Base-by-base conservation (phyloP, 2,113 vertebrate genomes). In the Pterocles orientalis region DNA sequence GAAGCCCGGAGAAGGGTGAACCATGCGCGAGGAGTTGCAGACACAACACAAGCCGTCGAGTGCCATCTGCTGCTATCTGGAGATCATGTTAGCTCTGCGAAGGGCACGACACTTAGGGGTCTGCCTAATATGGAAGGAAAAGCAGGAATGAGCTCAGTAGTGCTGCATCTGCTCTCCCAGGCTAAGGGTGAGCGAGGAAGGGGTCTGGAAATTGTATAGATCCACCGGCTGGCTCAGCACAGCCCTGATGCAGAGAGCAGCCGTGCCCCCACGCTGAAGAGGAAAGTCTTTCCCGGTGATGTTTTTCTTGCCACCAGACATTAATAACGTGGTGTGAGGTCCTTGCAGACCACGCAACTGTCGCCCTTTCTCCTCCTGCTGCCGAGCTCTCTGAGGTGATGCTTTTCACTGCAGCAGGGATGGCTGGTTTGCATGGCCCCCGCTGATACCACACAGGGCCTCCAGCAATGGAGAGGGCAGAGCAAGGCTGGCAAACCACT, bases 121-220 rank as follows among this genome's bases (percentile, higher is more conserved):
- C 94, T 97, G 91, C 95, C 96, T 97, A 95, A 96, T 95, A 96
- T 91, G 93, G 96, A 94, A 96, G 94, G 95, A 92, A 96, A 97
- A 96, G 45, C 62, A 94, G 84, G 81, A 92, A 85, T 91, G 94
- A 95, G 89, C 81, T 96, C 91, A 91, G 93, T 82, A 77, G 65
- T 82, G 81, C 86, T 88, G 92, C 84, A 65, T 94, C 62, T 96
- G 93, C 92, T 91, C 84, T 95, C 82, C 10, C 34, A 66, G 50
- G 84, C 90, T 82, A 43, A 62, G 71, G 75, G 65, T 1, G 1
- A 90, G 87, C 31, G 60, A 80, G 50, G 45, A 87, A 94, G n/a
- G 73, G 73, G 91, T 96, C 95, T 96, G 96, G 95, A 78, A 94
- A 95, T 57, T 89, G 89, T 96, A 94, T 89, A 95, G 91, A 92